Conservation (phyloP, 2,797 vertebrate species). For the Stomatorhinus walkeri region DNA sequence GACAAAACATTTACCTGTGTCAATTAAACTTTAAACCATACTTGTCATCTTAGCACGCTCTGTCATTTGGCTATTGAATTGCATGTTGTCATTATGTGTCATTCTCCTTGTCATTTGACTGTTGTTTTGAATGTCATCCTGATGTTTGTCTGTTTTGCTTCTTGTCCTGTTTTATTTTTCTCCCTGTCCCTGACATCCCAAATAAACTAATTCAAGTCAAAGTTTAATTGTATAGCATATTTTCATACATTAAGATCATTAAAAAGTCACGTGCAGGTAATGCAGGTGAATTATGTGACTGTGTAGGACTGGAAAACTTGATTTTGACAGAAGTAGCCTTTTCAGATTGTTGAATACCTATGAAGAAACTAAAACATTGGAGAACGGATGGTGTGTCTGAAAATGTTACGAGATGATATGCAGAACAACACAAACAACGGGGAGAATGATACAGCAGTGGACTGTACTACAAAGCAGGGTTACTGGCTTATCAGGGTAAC, state of each 20-base stretch:
- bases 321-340: background rate
- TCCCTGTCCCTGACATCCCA: background rate
- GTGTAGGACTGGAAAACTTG: background rate
- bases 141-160: background rate
- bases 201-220: background rate
- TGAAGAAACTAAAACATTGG: background rate
- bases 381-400: background rate
- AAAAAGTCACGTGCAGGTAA: background rate
- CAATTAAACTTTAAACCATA: background rate
- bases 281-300: background rate
- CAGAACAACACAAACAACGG: background rate
- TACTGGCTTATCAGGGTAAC: too few species aligned
- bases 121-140: background rate
- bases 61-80: background rate
- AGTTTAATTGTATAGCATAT: background rate
- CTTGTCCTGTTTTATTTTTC: background rate
- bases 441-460: background rate
- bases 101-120: background rate
- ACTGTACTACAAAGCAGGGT: too few species aligned
- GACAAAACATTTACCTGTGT: background rate
- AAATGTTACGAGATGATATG: background rate
- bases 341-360: background rate
- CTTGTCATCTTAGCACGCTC: background rate
- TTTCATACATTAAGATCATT: background rate
- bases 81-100: background rate